phyloP scores from a whole-genome alignment of 2,888 invertebrate genomes.

The Tetranychus piercei region DNA sequence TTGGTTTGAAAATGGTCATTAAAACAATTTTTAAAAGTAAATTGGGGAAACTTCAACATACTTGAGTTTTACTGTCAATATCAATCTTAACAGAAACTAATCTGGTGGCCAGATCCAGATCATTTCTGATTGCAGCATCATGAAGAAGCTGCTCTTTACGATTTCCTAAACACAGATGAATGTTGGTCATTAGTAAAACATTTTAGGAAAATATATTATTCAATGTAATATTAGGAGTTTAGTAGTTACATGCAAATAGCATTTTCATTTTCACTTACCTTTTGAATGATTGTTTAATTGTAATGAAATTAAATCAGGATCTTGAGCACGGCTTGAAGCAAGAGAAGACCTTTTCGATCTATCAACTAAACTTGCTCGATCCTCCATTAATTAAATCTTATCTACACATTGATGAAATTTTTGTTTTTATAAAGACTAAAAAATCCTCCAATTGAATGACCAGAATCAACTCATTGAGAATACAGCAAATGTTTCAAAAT shows the following conservation, averaged over 20 bases:
- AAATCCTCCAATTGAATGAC: background rate
- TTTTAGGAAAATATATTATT: background rate
- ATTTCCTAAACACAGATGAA: background rate
- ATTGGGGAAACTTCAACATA: constrained; percentile 18
- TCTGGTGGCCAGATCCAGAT: constrained; percentile 30
- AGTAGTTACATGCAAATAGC: background rate
- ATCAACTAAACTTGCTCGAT: background rate
- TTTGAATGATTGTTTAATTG: constrained; percentile 21
- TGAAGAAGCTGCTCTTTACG: constrained; percentile 31
- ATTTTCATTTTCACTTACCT: constrained; percentile 19
- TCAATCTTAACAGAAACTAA: constrained; percentile 32
- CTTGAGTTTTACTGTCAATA: constrained; percentile 34
- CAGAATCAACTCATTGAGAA: background rate
- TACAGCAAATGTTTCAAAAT: background rate
- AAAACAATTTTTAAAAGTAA: background rate
- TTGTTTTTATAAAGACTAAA: too few relatives aligned
- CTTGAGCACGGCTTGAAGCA: constrained; percentile 22
- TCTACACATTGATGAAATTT: too few relatives aligned
- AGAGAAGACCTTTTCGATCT: constrained; percentile 20
- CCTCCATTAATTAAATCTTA: background rate
- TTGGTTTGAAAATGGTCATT: background rate
- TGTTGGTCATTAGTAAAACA: background rate
- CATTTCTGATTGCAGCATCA: constrained; percentile 34
- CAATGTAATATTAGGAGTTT: background rate
- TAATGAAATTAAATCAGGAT: constrained; percentile 22